phyloP scores from a whole-genome alignment of 2,797 vertebrate species.

The Phataginus tricuspis region DNA sequence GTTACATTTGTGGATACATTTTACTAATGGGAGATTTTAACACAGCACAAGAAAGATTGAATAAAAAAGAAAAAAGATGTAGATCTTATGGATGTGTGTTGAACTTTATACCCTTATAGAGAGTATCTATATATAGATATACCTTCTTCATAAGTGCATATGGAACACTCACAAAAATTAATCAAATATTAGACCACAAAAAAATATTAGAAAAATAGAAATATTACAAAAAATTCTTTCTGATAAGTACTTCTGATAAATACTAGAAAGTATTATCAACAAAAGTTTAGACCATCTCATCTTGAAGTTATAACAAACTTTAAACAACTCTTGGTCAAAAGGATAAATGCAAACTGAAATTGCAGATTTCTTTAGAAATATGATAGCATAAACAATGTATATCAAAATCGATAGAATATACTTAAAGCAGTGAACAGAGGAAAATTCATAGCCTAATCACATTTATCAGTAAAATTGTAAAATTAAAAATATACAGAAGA shows the following conservation, averaged over 20 bases:
- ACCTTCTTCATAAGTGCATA: background rate
- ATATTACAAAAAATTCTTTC: background rate
- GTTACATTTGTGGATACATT: background rate
- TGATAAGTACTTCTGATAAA: background rate
- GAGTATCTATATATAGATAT: background rate
- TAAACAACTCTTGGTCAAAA: conserved; percentile 2
- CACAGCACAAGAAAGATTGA: background rate
- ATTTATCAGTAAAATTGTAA: background rate
- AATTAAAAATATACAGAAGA: background rate
- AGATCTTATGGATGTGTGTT: background rate
- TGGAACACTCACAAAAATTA: background rate
- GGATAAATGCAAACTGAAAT: background rate
- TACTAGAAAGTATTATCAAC: background rate
- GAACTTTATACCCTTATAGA: background rate
- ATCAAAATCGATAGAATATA: background rate
- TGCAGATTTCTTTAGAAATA: background rate
- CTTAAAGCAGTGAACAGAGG: background rate
- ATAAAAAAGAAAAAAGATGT: background rate
- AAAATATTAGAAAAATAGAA: background rate
- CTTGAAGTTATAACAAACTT: background rate
- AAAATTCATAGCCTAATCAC: background rate
- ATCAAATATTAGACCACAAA: background rate
- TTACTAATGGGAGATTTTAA: background rate
- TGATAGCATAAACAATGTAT: background rate
- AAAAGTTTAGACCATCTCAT: background rate